Percentiles rank a stretch among this genome's conserved stretches.
Evolutionary conservation across 2,797 vertebrate species (phyloP).

Genomic region (Scolopax rusticola): DNA sequence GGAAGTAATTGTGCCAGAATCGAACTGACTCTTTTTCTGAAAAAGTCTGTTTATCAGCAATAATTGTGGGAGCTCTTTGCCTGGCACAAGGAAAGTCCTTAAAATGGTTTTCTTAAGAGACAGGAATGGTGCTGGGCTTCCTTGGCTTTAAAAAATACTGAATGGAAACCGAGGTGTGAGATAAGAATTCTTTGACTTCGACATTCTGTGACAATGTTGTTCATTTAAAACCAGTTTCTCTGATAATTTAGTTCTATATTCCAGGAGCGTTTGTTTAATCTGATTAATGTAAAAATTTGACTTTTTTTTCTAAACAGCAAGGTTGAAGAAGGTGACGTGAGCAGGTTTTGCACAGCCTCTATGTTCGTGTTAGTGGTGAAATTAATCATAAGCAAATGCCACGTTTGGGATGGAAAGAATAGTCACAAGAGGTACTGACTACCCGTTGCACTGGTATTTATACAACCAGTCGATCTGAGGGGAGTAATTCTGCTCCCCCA

Average conservation of each 20-base stretch:
- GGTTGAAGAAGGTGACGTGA: not conserved
- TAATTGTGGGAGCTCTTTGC: not conserved
- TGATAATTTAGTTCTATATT: not conserved
- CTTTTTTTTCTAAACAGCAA: not conserved
- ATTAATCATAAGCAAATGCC: not conserved
- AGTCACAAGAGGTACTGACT: not conserved
- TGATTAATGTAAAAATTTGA: too few species aligned
- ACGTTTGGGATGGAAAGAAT: not conserved
- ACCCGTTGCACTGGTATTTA: fast-evolving
- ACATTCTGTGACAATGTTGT: fast-evolving
- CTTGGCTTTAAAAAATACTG: not conserved
- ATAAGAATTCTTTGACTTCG: not conserved
- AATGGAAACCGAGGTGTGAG: not conserved
- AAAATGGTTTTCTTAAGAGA: not conserved
- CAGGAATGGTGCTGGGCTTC: not conserved
- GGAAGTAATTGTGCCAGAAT: not conserved
- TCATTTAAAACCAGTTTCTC: not conserved
- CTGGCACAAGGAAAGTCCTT: not conserved
- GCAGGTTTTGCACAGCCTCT: not conserved
- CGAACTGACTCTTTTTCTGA: not conserved
- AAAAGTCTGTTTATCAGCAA: not conserved
- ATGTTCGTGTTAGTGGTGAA: fast-evolving
- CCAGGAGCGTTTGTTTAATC: not conserved
- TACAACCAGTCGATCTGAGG: fast-evolving
- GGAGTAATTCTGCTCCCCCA: not conserved